Base-by-base conservation (phyloP, 2,797 vertebrate species). In the Cossypha caffra region DNA sequence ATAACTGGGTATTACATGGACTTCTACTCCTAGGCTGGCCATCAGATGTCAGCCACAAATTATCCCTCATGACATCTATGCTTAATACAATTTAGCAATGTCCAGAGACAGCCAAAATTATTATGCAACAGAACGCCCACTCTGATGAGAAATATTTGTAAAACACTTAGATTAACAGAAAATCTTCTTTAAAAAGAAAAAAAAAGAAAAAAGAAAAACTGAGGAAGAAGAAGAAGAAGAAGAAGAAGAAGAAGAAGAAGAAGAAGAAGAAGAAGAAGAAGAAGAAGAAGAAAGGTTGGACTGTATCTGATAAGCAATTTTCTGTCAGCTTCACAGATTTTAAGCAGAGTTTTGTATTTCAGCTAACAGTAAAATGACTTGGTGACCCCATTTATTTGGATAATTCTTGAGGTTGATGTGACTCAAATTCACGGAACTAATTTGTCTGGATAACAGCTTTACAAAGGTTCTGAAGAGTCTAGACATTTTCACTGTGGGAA, bases 381-480 rank as follows among this genome's bases (percentile, higher is more conserved):
- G 57, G 80, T 94, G 95, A 95, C 76, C 66, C 77, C 72, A 51
- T 95, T 88, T 96, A 96, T 97, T 96, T 97, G 95, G 90, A 96
- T 96, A 96, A 96, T 91, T 97, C 85, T 97, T 93, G 93, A 97
- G 72, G 92, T 12, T 97, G 88, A 97, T 93, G 89, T 94, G 96
- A 91, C 64, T 97, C 95, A 97, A 84, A 95, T 94, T 97, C 91
- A 96, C 90, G 91, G 97, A 98, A 97, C 90, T 98, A 97, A 98
- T 98, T 96, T 97, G 96, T 97, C 94, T 97, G 94, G 96, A 97
- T 97, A 95, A 97, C 95, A 80, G 95, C 95, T 97, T 98, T 98
- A 85, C 90, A 95, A 91, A 94, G 82, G 68, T 90, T 96, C 77
- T 98, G 95, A 95, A 89, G 86, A 92, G 95, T 97, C 97, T 97